Evolutionary conservation across 2,888 invertebrate genomes (phyloP).

Genomic region (Pristionchus entomophagus): DNA sequence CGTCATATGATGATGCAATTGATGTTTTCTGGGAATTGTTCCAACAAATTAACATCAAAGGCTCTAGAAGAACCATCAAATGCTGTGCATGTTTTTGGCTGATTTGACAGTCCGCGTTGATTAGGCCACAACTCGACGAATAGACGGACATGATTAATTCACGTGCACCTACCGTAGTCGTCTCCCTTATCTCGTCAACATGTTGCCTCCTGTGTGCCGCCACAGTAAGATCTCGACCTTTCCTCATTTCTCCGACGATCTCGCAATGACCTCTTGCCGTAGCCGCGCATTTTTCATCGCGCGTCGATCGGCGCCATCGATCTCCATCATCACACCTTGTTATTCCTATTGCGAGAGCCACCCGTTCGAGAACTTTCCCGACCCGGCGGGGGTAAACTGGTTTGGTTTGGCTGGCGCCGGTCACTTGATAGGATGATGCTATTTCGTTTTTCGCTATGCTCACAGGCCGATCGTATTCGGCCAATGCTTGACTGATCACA

Average conservation of each 20-base stretch:
- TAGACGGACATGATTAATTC: neutral
- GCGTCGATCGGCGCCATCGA: neutral
- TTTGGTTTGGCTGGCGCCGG: too few relatives aligned
- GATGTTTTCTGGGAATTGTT: too few relatives aligned
- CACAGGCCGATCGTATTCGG: neutral
- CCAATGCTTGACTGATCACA: neutral
- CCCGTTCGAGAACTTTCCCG: neutral
- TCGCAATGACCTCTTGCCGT: neutral
- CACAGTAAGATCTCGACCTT: too few relatives aligned
- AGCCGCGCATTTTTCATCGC: neutral
- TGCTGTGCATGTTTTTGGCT: too few relatives aligned
- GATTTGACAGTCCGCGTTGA: too few relatives aligned
- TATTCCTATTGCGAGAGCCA: neutral
- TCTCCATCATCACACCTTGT: neutral
- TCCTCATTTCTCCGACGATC: neutral
- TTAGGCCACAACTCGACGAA: conserved; percentile 9
- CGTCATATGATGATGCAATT: too few relatives aligned
- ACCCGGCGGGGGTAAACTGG: neutral
- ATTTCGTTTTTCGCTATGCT: neutral
- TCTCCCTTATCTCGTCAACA: neutral
- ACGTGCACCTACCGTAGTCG: conserved; percentile 13
- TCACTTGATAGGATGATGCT: conserved; percentile 15
- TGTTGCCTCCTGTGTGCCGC: too few relatives aligned
- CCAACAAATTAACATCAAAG: too few relatives aligned
- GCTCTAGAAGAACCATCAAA: too few relatives aligned